Conservation (phyloP, 2,113 vertebrate species). For the Myotis davidii region DNA sequence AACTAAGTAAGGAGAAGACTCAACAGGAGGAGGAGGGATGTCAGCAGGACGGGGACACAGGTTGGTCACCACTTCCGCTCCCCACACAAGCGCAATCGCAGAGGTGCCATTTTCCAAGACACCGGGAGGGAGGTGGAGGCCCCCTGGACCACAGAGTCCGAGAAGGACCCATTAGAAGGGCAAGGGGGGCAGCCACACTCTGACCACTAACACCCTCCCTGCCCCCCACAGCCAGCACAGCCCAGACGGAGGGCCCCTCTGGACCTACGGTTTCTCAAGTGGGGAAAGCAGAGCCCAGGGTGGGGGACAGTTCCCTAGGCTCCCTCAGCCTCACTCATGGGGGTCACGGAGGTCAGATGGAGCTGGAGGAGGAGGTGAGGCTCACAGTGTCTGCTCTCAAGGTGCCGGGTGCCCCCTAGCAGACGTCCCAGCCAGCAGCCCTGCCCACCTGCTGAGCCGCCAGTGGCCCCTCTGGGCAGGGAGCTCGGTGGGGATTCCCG, state of each 20-base stretch:
- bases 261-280: background rate
- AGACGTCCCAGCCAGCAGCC: background rate
- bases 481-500: background rate
- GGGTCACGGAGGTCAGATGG: background rate
- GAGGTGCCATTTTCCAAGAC: background rate
- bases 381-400: background rate
- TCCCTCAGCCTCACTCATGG: background rate
- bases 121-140: background rate
- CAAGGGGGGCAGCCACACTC: background rate
- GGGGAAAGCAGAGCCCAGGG: background rate
- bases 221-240: too few species aligned
- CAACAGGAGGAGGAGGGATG: background rate
- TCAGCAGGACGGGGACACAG: background rate
- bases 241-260: background rate
- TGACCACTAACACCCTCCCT: accelerated
- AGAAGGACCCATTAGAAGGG: background rate
- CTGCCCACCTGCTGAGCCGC: background rate
- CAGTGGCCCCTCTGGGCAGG: background rate
- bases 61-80: background rate
- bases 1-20: background rate
- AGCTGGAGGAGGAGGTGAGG: background rate
- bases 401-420: background rate
- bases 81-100: background rate
- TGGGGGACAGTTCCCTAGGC: background rate
- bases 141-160: background rate